phyloP scores from a whole-genome alignment of 2,113 vertebrate species.

The Shinisaurus crocodilurus region DNA sequence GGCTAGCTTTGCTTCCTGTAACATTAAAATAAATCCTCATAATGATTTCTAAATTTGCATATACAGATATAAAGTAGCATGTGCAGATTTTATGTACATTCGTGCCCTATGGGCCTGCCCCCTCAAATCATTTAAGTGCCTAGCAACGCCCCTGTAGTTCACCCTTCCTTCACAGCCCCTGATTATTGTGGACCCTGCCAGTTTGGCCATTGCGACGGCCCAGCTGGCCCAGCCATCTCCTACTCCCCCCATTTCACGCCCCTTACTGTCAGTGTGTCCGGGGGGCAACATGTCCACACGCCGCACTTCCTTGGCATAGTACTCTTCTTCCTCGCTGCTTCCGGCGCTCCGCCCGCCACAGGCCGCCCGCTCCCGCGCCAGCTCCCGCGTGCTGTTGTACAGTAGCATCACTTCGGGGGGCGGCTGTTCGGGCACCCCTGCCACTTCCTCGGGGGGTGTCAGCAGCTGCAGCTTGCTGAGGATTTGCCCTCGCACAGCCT shows the following conservation, averaged over 20 bases:
- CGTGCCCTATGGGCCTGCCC: too few species aligned
- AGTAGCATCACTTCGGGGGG: conserved; percentile 82
- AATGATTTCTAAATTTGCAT: too few species aligned
- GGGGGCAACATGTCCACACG: conserved; percentile 80
- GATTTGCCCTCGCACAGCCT: conserved; percentile 85
- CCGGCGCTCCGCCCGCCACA: conserved; percentile 76
- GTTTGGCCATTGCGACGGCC: neutral
- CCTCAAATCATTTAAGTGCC: too few species aligned
- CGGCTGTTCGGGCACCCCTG: conserved; percentile 59
- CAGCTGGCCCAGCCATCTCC: neutral
- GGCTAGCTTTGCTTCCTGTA: too few species aligned
- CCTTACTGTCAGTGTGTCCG: conserved; percentile 50
- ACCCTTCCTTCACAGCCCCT: neutral
- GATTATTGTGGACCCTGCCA: neutral
- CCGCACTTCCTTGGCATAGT: conserved; percentile 86
- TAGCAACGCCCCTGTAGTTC: neutral
- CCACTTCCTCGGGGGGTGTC: conserved; percentile 71
- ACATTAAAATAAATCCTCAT: too few species aligned
- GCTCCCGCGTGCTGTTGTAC: conserved; percentile 85
- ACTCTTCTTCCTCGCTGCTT: conserved; percentile 84
- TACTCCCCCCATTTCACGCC: too few species aligned
- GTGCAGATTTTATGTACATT: too few species aligned
- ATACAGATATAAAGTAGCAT: too few species aligned
- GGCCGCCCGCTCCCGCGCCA: conserved; percentile 78
- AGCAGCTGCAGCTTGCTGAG: conserved; percentile 85